Base-by-base conservation (phyloP, 2,113 vertebrate genomes). In the Oncorhynchus gorbuscha region DNA sequence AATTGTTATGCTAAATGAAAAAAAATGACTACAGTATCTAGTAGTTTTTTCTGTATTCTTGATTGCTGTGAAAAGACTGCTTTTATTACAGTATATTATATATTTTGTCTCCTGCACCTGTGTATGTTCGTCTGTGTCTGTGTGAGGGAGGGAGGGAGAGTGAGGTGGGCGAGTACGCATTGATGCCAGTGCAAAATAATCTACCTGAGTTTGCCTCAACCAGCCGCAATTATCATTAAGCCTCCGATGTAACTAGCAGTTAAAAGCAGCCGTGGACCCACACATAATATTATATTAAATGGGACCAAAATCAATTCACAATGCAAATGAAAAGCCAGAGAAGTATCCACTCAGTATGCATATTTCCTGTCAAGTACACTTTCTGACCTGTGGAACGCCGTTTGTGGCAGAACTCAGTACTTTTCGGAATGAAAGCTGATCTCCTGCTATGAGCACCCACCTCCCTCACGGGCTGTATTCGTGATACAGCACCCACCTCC, bases 351-450 rank as follows among this genome's bases (percentile, higher is more conserved):
- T 94, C 92, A 92, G 89, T 94, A 93, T 93, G 93, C 92, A 94
- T 93, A 92, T 94, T 94, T 93, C 84, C 91, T 93, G 92, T 94
- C 93, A 94, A 94, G 92, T 93, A 93, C 93, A 93, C 92, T 92
- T 93, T 94, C 87, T 94, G 93, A 93, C 93, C 92, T 78, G 74
- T 87, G 91, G 91, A 93, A 90, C 86, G 87, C 84, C 80, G 82
- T 87, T 87, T 80, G 73, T 64, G 69, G 84, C 86, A 74, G 87
- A 93, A 91, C 91, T 91, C 90, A 79, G 85, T 92, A 87, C 90
- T 92, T 91, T 87, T 89, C 86, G 89, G 93, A 92, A 94, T 91
- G 89, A 89, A 90, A 84, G 89, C 91, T 93, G 90, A 89, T 91
- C 90, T 89, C 89, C 88, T 91, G 88, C 92, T 89, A 93, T 88